Evolutionary conservation across 2,797 vertebrate species (phyloP), one percentile per base, ranked within the genome.

Genomic region (Myotis daubentonii): DNA sequence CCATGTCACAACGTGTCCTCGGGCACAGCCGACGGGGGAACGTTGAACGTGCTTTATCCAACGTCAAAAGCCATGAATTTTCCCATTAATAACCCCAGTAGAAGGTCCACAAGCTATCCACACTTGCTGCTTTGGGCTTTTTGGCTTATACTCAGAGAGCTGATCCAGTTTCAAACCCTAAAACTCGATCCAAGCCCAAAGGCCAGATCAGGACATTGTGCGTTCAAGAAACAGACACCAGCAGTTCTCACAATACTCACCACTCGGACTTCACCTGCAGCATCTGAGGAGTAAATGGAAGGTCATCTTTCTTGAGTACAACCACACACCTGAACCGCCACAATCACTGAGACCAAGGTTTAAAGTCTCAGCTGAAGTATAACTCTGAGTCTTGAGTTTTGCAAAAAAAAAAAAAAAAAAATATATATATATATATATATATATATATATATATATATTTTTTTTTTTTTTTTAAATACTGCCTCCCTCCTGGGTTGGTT

Each of bases 291-390:
- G 92, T 82, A 47, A 94, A 60, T 51, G 47, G 13, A 57, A 62
- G 76, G 19, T 41, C n/a, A 65, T 90, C 97, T 80, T 93, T 94
- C 94, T 74, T 85, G 86, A 17, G 57, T 51, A 41, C 80, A 38
- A 68, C 55, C 3, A 0, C 38, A 1, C 60, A 91, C 76, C 93
- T 74, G 80, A 88, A 51, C 41, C 91, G 75, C 76, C 81, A 85
- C 0, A 1, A 94, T 12, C 79, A 55, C n/a, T 25, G 60, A 68
- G 55, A 87, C 95, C 80, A 65, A 25, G 89, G 91, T 57, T 89
- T 76, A 93, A 96, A 95, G 81, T 91, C 93, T 75, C 91, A 49
- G 7, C 76, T 1, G n/a, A 96, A 94, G 94, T 36, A 82, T 11
- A 79, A 82, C 90, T 92, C 90, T 70, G 75, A 82, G 44, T 60